Evolutionary conservation across 2,888 invertebrate genomes (phyloP).

Genomic region (Agrypnus murinus): DNA sequence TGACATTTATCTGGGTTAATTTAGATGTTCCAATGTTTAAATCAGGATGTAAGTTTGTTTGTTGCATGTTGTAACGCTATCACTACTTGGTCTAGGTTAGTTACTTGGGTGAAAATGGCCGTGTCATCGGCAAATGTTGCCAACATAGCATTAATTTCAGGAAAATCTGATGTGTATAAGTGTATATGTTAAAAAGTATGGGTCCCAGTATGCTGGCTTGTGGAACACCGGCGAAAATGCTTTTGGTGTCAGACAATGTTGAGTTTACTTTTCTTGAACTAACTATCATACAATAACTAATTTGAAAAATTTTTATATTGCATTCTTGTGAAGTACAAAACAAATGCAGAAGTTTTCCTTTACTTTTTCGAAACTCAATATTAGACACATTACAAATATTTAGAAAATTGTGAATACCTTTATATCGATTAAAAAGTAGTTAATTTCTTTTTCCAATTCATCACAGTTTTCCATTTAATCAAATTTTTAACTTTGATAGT

Average conservation of each 20-base stretch:
- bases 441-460: too few relatives aligned
- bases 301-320: too few relatives aligned
- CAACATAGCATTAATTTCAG: conserved; percentile 2
- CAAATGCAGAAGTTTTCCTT: too few relatives aligned
- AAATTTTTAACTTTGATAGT: too few relatives aligned
- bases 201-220: neutral
- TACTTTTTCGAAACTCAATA: too few relatives aligned
- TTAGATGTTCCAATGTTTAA: neutral
- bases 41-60: neutral
- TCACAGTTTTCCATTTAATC: too few relatives aligned
- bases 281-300: too few relatives aligned
- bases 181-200: conserved; percentile 1
- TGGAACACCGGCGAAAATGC: too few relatives aligned
- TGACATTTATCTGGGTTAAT: neutral
- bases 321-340: too few relatives aligned
- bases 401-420: too few relatives aligned
- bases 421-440: too few relatives aligned
- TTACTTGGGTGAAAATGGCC: neutral
- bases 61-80: conserved; percentile 1
- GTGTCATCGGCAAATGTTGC: neutral
- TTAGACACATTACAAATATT: too few relatives aligned
- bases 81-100: neutral
- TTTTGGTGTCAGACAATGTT: neutral
- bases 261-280: neutral
- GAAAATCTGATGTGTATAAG: neutral